Base-by-base conservation (phyloP, 2,888 invertebrate genomes). In the Dasypogon diadema region DNA sequence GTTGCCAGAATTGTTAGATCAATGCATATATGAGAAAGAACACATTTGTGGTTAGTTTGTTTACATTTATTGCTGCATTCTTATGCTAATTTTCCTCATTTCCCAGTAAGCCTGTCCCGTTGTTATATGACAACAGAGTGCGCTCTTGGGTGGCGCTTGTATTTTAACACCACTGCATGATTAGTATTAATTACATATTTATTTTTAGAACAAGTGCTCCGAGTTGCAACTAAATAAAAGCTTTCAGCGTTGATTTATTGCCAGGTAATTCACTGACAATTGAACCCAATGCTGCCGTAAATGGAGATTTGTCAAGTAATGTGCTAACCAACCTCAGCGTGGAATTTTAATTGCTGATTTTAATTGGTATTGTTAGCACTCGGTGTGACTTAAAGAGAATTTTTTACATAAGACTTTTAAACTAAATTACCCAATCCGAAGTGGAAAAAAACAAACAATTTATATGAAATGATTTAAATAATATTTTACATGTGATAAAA, bases 111-210 rank as follows among this genome's bases (percentile, higher is more conserved):
- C 22, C 46, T n/a, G 46, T 65, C 24, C 65, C 46, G 65, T 46
- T 37, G 46, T 46, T 46, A 48, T 46, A 46, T 8, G 65, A 65
- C 46, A 65, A 65, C 46, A 65, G n/a, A n/a, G 65, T 46, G 65
- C 26, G 21, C 65, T 73, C 74, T 54, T 74, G 74, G 74, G 74
- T 74, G 74, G 74, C 74, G 74, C 74, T 74, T 74, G 74, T 72
- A 72, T 14, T 46, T 74, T 63, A 63, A 63, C 63, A 63, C 21
- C 22, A 37, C 42, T 54, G 34, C 54, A 54, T 74, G 74, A 63
- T 63, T 60, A 12, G 48, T 30, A 74, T 74, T 74, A 63, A 74
- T 74, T 74, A 63, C 63, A 21, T 26, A 46, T 58, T 58, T 37
- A 54, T 55, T 72, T 55, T 65, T 65, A 65, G 65, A 42, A 22